These are phyloP conservation scores for Mugil cephalus DNA, from an alignment of 2,113 vertebrate genomes.

Conservation along the genomic window DNA sequence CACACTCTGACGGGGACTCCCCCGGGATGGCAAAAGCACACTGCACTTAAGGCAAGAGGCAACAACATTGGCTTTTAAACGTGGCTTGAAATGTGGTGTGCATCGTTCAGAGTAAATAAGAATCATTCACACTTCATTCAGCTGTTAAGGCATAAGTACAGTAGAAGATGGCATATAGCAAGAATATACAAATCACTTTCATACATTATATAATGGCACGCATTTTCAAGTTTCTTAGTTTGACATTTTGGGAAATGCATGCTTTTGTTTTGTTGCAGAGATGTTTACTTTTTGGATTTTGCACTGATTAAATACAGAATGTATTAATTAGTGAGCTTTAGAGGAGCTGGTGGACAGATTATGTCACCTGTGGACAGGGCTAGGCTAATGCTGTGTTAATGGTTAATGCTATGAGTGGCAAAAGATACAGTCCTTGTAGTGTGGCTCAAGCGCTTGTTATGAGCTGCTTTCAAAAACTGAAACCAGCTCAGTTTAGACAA, in stretches of 20 bases:
- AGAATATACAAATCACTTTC: conserved; percentile 8
- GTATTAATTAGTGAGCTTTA: not conserved
- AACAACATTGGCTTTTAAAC: conserved; percentile 23
- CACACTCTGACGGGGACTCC: conserved; percentile 22
- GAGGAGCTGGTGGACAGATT: not conserved
- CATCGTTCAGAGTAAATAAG: conserved; percentile 36
- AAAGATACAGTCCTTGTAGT: no score
- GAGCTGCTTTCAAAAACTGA: no score
- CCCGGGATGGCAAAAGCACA: conserved; percentile 1
- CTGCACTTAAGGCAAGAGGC: conserved; percentile 47
- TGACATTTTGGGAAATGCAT: not conserved
- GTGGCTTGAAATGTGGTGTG: conserved; percentile 23
- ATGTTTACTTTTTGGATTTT: not conserved
- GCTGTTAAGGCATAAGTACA: conserved; percentile 1
- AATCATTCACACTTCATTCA: conserved; percentile 1
- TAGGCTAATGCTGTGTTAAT: no score
- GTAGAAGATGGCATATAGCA: not conserved
- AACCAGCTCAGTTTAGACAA: no score
- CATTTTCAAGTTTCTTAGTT: conserved; percentile 14
- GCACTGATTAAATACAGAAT: not conserved
- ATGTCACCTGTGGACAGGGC: not conserved
- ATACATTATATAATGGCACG: not conserved
- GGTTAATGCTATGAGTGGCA: no score
- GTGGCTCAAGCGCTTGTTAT: no score
- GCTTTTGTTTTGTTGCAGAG: not conserved